Evolutionary conservation across 2,797 vertebrate genomes (phyloP).

Genomic region (Cyprinella venusta): DNA sequence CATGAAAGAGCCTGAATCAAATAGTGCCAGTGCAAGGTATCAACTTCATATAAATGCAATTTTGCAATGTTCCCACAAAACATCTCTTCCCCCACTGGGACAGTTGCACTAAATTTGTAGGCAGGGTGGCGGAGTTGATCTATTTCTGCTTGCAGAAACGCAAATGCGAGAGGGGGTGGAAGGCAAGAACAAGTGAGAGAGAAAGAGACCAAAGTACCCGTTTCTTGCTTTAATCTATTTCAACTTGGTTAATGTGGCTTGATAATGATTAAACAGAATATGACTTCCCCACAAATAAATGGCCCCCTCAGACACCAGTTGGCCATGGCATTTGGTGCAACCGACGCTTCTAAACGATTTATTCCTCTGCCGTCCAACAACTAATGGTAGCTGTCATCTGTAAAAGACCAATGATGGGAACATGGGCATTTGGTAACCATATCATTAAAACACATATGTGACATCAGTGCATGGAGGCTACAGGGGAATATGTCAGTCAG

Average conservation of each 20-base stretch:
- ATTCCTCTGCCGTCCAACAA: conserved; percentile 50
- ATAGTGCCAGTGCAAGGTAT: conserved; percentile 18
- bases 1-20: conserved; percentile 11
- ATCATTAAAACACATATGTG: conserved; percentile 57
- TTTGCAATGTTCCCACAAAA: conserved; percentile 44
- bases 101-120: conserved; percentile 52
- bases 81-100: conserved; percentile 48
- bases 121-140: conserved; percentile 44
- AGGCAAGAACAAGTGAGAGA: conserved; percentile 23
- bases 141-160: conserved; percentile 51
- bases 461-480: conserved; percentile 41
- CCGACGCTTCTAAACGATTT: conserved; percentile 40
- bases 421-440: conserved; percentile 48
- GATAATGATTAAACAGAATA: conserved; percentile 55
- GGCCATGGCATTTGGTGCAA: conserved; percentile 39
- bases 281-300: conserved; percentile 53
- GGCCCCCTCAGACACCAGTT: conserved; percentile 31
- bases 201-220: conserved; percentile 30
- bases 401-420: conserved; percentile 38
- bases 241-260: conserved; percentile 51
- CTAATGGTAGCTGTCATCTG: conserved; percentile 51
- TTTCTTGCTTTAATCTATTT: conserved; percentile 46
- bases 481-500: conserved; percentile 42
- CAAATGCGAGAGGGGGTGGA: conserved; percentile 39
- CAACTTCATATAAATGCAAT: conserved; percentile 39